phyloP scores from a whole-genome alignment of 1,140 invertebrate species.

The Musca domestica region DNA sequence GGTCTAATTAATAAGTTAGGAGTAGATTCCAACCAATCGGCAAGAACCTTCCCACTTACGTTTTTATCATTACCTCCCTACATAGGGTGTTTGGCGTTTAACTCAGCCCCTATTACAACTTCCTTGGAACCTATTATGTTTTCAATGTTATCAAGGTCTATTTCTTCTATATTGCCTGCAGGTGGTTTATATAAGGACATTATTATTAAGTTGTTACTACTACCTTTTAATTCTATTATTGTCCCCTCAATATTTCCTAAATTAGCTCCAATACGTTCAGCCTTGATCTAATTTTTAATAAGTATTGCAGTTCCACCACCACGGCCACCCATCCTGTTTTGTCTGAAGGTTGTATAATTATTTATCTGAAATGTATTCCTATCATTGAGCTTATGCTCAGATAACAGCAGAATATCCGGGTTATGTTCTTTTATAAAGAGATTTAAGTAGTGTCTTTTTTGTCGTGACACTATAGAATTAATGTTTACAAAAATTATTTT shows the following conservation, averaged over 20 bases:
- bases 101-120: neutral
- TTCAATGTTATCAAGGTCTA: no score
- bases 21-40: neutral
- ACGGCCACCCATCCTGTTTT: no score
- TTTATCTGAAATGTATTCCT: neutral
- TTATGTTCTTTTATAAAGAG: neutral
- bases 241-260: no score
- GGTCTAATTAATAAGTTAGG: neutral
- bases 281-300: no score
- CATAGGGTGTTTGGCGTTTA: neutral
- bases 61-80: neutral
- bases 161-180: no score
- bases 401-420: neutral
- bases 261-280: no score
- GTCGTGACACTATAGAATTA: neutral
- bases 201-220: no score
- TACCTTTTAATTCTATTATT: no score
- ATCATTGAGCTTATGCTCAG: neutral
- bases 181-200: no score
- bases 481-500: neutral
- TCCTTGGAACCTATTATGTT: neutral
- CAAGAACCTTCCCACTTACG: neutral
- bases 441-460: neutral
- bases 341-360: neutral
- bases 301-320: neutral